Base-by-base conservation (phyloP, 2,888 invertebrate species). In the Trichopoda pennipes region DNA sequence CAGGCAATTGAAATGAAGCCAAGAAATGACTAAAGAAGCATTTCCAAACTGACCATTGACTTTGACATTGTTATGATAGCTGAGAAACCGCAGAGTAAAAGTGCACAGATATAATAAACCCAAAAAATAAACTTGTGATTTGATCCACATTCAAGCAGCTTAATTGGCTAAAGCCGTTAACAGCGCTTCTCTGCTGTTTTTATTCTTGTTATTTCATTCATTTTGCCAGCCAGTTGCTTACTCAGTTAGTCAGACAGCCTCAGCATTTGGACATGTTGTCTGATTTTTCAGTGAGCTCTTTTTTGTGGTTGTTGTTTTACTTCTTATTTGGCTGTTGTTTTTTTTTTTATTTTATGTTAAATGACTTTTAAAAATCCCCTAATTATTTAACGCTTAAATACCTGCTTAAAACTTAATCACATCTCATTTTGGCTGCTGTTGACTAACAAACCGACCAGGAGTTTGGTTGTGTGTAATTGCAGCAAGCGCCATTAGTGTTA, bases 381-480 rank as follows among this genome's bases (percentile, higher is more conserved):
- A 82, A 82, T 79, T 82, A 79, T 79, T 82, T 82, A 79, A 82
- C 82, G 82, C 82, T 82, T 76, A 75, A 79, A 75, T 79, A 73
- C 66, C 79, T 79, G 79, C 75, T 82, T 82, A 82, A 81, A 72
- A 68, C 74, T 72, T 82, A 82, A 79, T 75, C 75, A 82, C 72
- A 76, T 70, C 75, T 76, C 64, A 64, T 63, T 61, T 75, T 60
- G 60, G 58, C 35, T 68, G 51, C 58, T 56, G 53, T 28, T 21
- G 21, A 4, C 35, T 35, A 35, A n/a, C 49, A 69, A 58, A 49
- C 19, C 21, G 1, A 44, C 9, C 16, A 28, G 16, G 9, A 9
- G 38, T 16, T 17, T 17, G 42, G 14, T 4, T 28, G 35, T 69
- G 35, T 51, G 28, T 56, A 58, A 12, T 73, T 70, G 73, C 63